A percentile compares a stretch with the other conserved stretches of the same genome.
Evolutionary conservation across 2,113 vertebrate genomes (phyloP).

Genomic region (Cyrtonyx montezumae): DNA sequence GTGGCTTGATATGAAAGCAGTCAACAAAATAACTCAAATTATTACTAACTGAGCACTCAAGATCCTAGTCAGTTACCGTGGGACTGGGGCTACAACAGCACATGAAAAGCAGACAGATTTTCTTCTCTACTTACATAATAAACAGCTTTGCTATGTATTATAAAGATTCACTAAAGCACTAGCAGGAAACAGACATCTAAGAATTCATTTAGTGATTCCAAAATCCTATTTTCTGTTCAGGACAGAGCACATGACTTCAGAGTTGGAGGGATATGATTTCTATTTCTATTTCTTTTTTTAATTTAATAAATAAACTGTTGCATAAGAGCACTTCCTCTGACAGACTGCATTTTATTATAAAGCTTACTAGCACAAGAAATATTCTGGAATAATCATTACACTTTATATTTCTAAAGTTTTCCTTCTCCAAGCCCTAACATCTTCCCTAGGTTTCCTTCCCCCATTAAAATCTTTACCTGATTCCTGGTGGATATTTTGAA

Average conservation of each 20-base stretch:
- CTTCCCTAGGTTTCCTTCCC: not conserved
- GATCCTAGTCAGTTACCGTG: not conserved
- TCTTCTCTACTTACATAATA: not conserved
- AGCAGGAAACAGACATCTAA: not conserved
- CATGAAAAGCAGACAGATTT: not conserved
- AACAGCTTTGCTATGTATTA: not conserved
- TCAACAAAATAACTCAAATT: not conserved
- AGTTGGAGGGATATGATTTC: not conserved
- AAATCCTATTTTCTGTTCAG: not conserved
- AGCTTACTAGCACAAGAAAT: not conserved
- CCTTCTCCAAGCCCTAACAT: not conserved
- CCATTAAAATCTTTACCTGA: slow-evolving; percentile 62
- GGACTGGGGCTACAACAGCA: not conserved
- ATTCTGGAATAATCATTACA: not conserved
- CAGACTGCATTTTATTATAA: not conserved
- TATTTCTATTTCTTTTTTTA: not conserved
- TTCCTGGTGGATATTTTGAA: slow-evolving; percentile 53
- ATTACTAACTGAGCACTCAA: not conserved
- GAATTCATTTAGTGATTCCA: not conserved
- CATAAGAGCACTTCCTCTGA: not conserved
- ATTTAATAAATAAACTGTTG: not conserved
- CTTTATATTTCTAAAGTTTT: not conserved
- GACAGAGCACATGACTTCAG: not conserved
- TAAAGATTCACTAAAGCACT: not conserved
- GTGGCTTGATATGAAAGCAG: not conserved